Evolutionary conservation across 2,113 vertebrate genomes (phyloP).

Genomic region (Menura novaehollandiae): DNA sequence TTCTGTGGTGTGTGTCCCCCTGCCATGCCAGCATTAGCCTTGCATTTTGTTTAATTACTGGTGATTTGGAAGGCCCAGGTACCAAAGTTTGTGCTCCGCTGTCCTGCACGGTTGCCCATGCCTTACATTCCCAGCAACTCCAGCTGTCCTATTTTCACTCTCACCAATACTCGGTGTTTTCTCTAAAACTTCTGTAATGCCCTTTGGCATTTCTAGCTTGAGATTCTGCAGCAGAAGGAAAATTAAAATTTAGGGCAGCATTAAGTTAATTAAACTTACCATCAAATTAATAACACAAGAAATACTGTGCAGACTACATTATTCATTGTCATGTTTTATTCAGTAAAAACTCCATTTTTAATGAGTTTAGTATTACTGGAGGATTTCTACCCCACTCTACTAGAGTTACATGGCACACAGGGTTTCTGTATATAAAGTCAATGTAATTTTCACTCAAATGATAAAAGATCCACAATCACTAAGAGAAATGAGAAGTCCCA

Average conservation of each 20-base stretch:
- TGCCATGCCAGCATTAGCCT: neutral
- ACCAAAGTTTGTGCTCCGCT: neutral
- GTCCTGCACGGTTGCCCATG: fast-evolving
- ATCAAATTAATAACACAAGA: conserved; percentile 35
- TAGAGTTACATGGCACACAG: neutral
- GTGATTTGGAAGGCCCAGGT: neutral
- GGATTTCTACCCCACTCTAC: neutral
- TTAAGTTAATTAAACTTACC: conserved; percentile 47
- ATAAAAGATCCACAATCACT: neutral
- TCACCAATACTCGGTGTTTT: neutral
- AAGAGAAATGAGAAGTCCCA: neutral
- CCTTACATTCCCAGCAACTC: neutral
- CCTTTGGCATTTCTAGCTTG: neutral
- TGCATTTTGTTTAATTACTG: neutral
- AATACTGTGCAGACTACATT: conserved; percentile 16
- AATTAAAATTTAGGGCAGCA: conserved; percentile 16
- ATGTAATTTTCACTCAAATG: neutral
- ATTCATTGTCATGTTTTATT: conserved; percentile 56
- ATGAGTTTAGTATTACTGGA: neutral
- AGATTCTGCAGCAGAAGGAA: neutral
- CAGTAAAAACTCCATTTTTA: conserved; percentile 2
- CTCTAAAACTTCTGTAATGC: neutral
- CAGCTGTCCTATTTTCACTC: neutral
- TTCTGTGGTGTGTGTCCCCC: fast-evolving
- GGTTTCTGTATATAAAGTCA: neutral